These are phyloP conservation scores for Colostygia pectinataria DNA, from an alignment of 2,888 invertebrate genomes.

Conservation along the genomic window DNA sequence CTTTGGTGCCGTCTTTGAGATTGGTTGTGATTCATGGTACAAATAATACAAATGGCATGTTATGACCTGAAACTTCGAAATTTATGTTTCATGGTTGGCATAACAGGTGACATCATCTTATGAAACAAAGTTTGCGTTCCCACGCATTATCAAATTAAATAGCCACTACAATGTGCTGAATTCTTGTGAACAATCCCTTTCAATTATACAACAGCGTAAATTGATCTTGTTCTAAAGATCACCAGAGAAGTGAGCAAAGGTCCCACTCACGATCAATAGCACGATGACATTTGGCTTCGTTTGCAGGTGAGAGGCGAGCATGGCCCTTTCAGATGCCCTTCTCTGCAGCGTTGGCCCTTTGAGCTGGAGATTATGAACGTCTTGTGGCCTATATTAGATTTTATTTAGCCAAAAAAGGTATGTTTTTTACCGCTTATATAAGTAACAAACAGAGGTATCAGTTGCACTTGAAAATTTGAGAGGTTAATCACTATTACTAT, in stretches of 20 bases:
- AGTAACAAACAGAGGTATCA: too few species aligned
- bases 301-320: conserved; percentile 56
- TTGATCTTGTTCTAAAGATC: conserved; percentile 32
- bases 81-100: too few species aligned
- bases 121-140: conserved; percentile 6
- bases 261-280: conserved; percentile 38
- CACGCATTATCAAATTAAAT: conserved; percentile 8
- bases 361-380: conserved; percentile 1
- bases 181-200: conserved; percentile 18
- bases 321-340: conserved; percentile 53
- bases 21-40: too few species aligned
- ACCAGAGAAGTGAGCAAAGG: conserved; percentile 25
- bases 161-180: conserved; percentile 11
- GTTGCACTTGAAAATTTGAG: too few species aligned
- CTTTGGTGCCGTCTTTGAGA: too few species aligned
- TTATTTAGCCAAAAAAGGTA: too few species aligned
- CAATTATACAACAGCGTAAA: conserved; percentile 22
- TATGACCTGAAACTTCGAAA: too few species aligned
- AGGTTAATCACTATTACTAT: too few species aligned
- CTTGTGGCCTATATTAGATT: not conserved
- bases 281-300: conserved; percentile 65
- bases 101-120: too few species aligned
- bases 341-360: conserved; percentile 15
- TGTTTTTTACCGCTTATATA: too few species aligned
- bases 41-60: too few species aligned